Percentiles rank a stretch among this genome's conserved stretches.
phyloP scores from a whole-genome alignment of 2,797 vertebrate species.

The Coracias cyanogaster region DNA sequence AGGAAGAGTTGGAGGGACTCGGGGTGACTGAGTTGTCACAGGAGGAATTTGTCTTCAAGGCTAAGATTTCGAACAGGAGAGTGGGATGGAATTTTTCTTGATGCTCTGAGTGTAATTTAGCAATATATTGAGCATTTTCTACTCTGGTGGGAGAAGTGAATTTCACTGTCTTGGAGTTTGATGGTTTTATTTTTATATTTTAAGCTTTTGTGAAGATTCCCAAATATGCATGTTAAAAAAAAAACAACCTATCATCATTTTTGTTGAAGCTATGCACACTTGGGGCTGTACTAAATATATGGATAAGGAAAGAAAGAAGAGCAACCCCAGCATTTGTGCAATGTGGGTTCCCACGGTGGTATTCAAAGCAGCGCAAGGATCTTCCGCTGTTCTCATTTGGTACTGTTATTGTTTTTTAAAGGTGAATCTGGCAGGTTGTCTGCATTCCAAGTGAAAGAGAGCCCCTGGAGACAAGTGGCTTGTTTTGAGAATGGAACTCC shows the following conservation, averaged over 20 bases:
- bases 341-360: background rate
- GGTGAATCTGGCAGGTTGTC: conserved; percentile 50
- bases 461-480: conserved; percentile 17
- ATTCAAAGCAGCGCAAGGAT: background rate
- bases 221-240: background rate
- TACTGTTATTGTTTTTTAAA: conserved; percentile 57
- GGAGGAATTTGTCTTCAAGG: background rate
- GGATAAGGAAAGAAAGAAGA: background rate
- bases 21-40: background rate
- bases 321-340: background rate
- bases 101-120: background rate
- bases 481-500: conserved; percentile 26
- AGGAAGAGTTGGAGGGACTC: background rate
- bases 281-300: background rate
- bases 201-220: background rate
- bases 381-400: conserved; percentile 3
- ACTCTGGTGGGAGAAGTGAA: background rate
- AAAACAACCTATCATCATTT: background rate
- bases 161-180: background rate
- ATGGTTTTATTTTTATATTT: background rate
- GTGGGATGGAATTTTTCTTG: background rate
- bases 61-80: background rate
- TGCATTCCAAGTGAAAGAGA: conserved; percentile 6
- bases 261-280: background rate
- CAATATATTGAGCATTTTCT: background rate